These are phyloP conservation scores for Apaloderma vittatum DNA, from an alignment of 2,113 vertebrate genomes.

Conservation along the genomic window DNA sequence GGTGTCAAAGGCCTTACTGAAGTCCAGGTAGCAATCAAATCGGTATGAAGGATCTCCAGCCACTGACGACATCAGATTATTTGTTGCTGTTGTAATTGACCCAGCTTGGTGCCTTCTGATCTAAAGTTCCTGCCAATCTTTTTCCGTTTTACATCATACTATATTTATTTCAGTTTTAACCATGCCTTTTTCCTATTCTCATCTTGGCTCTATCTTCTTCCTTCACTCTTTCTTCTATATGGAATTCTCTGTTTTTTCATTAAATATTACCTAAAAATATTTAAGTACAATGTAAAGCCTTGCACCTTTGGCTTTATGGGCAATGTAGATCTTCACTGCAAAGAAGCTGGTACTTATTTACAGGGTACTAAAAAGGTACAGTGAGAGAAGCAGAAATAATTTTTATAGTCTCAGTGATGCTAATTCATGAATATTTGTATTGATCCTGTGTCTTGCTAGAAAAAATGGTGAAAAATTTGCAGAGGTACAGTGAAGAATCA, in stretches of 20 bases:
- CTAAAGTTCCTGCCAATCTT: background rate
- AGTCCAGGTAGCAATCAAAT: too few species aligned
- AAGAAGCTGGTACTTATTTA: background rate
- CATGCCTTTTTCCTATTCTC: background rate
- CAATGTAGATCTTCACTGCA: background rate
- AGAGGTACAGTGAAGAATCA: background rate
- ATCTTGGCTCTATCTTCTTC: background rate
- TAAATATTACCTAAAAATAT: background rate
- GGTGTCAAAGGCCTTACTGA: too few species aligned
- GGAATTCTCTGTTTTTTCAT: background rate
- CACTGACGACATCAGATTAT: background rate
- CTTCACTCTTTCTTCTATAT: background rate
- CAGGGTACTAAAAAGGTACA: background rate
- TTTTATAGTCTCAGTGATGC: background rate
- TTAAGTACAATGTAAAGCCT: background rate
- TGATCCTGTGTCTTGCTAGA: background rate
- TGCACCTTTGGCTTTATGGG: background rate
- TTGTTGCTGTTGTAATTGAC: background rate
- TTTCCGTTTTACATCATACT: background rate
- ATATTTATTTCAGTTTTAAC: background rate
- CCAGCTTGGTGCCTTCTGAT: background rate
- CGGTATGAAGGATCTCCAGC: background rate
- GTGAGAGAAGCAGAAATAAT: background rate
- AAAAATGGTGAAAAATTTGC: background rate
- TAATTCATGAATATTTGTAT: constrained; percentile 5